Base-by-base conservation (phyloP, 2,888 invertebrate genomes). In the Cryptosula pallasiana region DNA sequence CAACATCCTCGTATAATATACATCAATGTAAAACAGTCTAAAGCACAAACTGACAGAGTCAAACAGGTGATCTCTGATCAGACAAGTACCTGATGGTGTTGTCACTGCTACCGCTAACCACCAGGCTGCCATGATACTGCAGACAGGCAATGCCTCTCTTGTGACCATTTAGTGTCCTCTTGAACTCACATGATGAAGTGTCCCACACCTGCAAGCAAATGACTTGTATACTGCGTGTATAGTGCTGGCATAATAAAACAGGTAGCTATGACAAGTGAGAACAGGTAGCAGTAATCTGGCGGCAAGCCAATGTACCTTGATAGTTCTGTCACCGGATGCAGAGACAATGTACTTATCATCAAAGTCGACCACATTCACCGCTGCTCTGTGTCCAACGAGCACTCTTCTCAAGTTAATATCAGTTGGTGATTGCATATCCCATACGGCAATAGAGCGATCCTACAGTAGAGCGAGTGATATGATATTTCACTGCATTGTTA, bases 301-400 rank as follows among this genome's bases (percentile, higher is more conserved):
- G n/a, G n/a, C n/a, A n/a, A n/a, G n/a, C n/a, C n/a, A n/a, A n/a
- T n/a, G 57, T 71, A 95, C 87, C 89, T 97, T 97, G 78, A 97
- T 98, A 77, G 96, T 97, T 78, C 97, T 88, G 87, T 98, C 97
- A 71, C 97, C 97, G 81, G 94, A 94, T 13, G 97, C 97, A 75
- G 95, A 95, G 75, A 98, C 97, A 78, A 97, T 97, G 83, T 97
- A 98, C 82, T 94, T 94, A 86, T 96, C 95, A 86, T 98, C 97
- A 83, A 97, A 98, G 86, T 98, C 97, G 13, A 98, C 97, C 2
- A 97, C 97, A 86, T 97, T 97, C 73, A 98, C 97, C 35, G 97
- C 97, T 2, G 97, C 97, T 71, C 97, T 88, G 84, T 96, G 96
- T 0, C 96, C 96, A 27, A 95, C 95, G 9, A 71, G 69, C 2